Evolutionary conservation across 2,888 invertebrate species (phyloP), one percentile per base, ranked within the genome.

Genomic region (Harpalus rufipes): DNA sequence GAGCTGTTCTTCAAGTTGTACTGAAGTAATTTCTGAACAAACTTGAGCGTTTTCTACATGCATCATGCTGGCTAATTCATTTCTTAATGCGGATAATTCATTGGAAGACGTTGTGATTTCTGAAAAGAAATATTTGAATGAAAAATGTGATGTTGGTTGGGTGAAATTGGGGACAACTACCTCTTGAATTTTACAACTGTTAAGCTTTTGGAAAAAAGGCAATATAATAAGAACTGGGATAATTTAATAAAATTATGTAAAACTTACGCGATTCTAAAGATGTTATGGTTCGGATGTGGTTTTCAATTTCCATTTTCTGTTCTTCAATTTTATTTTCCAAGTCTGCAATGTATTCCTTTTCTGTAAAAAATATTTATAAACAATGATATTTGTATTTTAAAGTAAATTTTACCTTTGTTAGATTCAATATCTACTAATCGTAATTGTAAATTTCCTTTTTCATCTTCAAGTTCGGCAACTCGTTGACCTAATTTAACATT

Each of bases 391-490:
- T 10, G 18, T 10, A 44, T 65, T 61, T 81, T 74, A 78, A 85
- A 79, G 74, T 25, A 83, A 86, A 87, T 91, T 89, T 90, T 92
- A 92, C 94, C 92, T 93, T 94, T 93, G 88, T 93, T 93, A 90
- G 95, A 95, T 90, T 96, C 96, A 91, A 95, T 95, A 91, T 96
- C 96, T 88, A 96, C 95, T 90, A 96, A 93, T 91, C 95, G 95
- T 89, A 97, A 92, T 91, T 97, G 97, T 89, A 97, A 93, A 91
- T 97, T 96, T 88, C 97, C 97, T 92, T 97, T 97, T 91, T 97
- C 97, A 91, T 97, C 97, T 91, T 97, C 97, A 87, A 98, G 91
- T 89, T 97, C 96, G 12, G 96, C 95, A 86, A 98, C 94, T 92
- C 94, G 95, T 88, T 96, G 95, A 86, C 94, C 94, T 78, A 95